These are phyloP conservation scores for Dioctria rufipes DNA, from an alignment of 2,888 invertebrate genomes.

Conservation along the genomic window DNA sequence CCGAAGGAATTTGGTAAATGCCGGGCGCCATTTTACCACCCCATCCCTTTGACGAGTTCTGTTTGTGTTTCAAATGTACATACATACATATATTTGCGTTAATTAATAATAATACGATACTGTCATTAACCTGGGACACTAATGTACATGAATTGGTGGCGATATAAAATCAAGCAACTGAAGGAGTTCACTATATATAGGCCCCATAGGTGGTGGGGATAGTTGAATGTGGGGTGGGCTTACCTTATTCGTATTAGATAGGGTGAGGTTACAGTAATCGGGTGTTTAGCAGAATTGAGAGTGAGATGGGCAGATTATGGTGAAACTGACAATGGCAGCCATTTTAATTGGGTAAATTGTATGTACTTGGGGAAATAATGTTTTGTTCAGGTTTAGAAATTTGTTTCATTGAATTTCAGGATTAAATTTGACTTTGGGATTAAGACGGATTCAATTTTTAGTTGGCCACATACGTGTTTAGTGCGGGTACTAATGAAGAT, in stretches of 20 bases:
- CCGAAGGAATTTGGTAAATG: slow-evolving; percentile 11
- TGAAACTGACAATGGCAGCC: slow-evolving; percentile 55
- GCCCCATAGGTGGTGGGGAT: neutral
- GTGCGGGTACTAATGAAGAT: neutral
- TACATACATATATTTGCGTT: slow-evolving; percentile 45
- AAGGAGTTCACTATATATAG: neutral
- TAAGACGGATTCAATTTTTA: slow-evolving; percentile 35
- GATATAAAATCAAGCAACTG: slow-evolving; percentile 37
- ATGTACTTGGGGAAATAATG: slow-evolving; percentile 49
- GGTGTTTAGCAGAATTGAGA: neutral
- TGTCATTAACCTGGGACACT: slow-evolving; percentile 33
- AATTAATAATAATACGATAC: slow-evolving; percentile 57
- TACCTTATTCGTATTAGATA: neutral
- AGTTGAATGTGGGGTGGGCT: neutral
- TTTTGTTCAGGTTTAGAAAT: slow-evolving; percentile 50
- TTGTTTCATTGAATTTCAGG: slow-evolving; percentile 55
- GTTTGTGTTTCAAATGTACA: slow-evolving; percentile 28
- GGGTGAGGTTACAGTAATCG: slow-evolving; percentile 19
- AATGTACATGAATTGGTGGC: slow-evolving; percentile 40
- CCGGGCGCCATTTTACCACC: slow-evolving; percentile 39
- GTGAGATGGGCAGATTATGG: slow-evolving; percentile 41
- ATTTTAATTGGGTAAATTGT: slow-evolving; percentile 56
- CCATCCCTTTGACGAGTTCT: neutral
- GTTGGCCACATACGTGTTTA: slow-evolving; percentile 5
- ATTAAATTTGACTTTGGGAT: slow-evolving; percentile 51